Evolutionary conservation across 2,113 vertebrate genomes (phyloP).

Genomic region (Semnopithecus entellus): DNA sequence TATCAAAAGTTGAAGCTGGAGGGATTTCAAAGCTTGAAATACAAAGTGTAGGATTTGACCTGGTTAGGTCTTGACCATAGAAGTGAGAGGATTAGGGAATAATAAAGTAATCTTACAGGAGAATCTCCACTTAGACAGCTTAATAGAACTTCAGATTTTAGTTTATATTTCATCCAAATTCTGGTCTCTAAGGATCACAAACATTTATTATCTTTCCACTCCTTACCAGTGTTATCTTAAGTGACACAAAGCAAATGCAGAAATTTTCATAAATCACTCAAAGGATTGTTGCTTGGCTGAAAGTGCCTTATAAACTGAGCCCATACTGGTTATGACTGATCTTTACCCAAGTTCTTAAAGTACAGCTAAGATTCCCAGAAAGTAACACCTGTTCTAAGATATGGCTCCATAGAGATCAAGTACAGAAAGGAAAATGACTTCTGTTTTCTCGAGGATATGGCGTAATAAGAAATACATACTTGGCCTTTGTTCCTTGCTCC

Average conservation of each 20-base stretch:
- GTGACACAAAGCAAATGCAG: neutral
- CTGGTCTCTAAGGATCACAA: neutral
- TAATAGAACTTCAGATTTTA: neutral
- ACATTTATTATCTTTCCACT: neutral
- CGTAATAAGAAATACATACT: neutral
- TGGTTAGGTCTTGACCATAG: neutral
- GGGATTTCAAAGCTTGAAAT: neutral
- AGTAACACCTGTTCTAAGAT: neutral
- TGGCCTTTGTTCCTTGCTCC: neutral
- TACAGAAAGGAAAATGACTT: neutral
- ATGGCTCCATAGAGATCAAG: neutral
- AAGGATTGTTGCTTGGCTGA: neutral
- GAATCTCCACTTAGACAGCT: neutral
- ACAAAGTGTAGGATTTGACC: neutral
- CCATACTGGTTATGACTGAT: neutral
- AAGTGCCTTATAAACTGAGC: neutral
- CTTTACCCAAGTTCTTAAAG: neutral
- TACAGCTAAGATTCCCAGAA: neutral
- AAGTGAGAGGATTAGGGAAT: neutral
- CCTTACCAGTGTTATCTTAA: neutral
- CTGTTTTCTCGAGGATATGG: neutral
- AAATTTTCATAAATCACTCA: neutral
- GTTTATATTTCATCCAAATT: constrained; percentile 19
- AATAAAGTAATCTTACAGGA: neutral
- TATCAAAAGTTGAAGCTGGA: neutral